Evolutionary conservation across 2,888 invertebrate genomes (phyloP), one percentile per base, ranked within the genome.

Genomic region (Rhopalosiphum nymphaeae): DNA sequence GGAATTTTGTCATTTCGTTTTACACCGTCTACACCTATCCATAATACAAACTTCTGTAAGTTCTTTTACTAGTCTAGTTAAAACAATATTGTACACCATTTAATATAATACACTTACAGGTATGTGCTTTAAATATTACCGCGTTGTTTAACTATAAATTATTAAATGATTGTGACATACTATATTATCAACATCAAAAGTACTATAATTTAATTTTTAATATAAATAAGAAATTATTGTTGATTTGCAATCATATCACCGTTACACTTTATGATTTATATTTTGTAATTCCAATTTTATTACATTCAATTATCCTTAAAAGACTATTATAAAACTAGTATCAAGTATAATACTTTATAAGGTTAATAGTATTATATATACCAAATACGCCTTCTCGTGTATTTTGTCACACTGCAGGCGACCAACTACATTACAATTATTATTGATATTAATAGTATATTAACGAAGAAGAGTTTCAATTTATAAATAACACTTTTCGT

Each of bases 281-380:
- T 90, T 90, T 90, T 67, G 4, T 78, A 78, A 49, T 78, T 91
- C 13, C 78, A 42, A 49, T 78, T 91, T 91, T 36, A 91, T 90
- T 90, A 67, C 67, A 5, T 78, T 42, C 78, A 78, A 91, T 91
- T 91, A 78, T 42, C 46, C 36, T 91, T 53, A 91, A 91, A 91
- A 91, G 36, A 91, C 26, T 78, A 53, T 78, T 29, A 26, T 49
- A 53, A 78, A 91, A 91, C 67, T 78, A n/a, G 78, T 90, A 49
- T 49, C 29, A 49, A 56, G 36, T 25, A 49, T 36, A 53, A 78
- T 49, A 78, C 78, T 49, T 36, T 42, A 91, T 78, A 91, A n/a
- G 36, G 78, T 78, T 78, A 36, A 78, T n/a, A n/a, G 13, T 67
- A 67, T 57, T 53, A 53, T 53, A 21, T 53, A 21, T 44, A 67